These are phyloP conservation scores for Solenopsis fugax DNA, from an alignment of 1,140 invertebrate species.

Conservation along the genomic window DNA sequence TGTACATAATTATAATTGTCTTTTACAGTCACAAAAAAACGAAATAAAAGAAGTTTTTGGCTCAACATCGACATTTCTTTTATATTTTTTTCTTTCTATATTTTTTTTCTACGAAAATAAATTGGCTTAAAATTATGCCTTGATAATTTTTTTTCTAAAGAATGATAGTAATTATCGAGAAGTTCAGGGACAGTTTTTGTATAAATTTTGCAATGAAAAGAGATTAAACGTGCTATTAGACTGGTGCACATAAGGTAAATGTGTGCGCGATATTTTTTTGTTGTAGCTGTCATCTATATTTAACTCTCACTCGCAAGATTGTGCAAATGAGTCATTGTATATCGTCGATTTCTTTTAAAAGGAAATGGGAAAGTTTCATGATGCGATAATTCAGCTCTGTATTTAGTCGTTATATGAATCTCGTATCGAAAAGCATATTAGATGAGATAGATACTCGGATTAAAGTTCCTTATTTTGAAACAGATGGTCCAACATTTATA, in stretches of 20 bases:
- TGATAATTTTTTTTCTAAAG: slow-evolving; percentile 3
- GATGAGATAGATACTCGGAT: not conserved
- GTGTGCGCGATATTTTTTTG: slow-evolving; percentile 41
- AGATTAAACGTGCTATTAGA: slow-evolving; percentile 1
- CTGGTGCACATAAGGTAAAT: slow-evolving; percentile 19
- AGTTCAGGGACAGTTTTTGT: not conserved
- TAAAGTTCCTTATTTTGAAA: not conserved
- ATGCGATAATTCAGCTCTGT: not conserved
- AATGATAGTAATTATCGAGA: slow-evolving; percentile 14
- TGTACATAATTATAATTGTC: not conserved
- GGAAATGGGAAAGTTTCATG: slow-evolving; percentile 17
- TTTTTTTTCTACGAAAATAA: not conserved
- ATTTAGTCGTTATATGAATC: not conserved
- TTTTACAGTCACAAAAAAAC: not conserved
- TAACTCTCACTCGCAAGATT: slow-evolving; percentile 51
- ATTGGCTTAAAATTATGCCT: not conserved
- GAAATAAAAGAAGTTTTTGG: not conserved
- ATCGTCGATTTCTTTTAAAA: slow-evolving; percentile 38
- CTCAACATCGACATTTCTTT: not conserved
- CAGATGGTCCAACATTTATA: not conserved
- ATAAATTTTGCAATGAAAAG: slow-evolving; percentile 9
- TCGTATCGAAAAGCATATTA: not conserved
- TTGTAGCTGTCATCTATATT: slow-evolving; percentile 41
- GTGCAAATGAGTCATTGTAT: slow-evolving; percentile 33
- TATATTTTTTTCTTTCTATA: not conserved